Evolutionary conservation across 2,797 vertebrate genomes (phyloP).

Genomic region (Etheostoma nigrum): DNA sequence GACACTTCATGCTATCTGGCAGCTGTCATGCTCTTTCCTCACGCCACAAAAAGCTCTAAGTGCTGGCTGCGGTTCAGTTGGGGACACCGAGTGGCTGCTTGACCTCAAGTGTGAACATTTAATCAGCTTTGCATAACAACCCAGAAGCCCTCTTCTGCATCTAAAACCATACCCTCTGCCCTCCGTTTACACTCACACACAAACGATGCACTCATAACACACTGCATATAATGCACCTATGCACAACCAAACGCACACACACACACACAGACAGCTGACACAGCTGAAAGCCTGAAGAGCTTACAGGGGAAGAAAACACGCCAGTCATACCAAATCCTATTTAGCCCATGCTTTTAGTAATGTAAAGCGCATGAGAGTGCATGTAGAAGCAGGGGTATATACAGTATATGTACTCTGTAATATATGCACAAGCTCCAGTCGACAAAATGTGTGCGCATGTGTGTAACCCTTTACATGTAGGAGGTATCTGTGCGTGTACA

Average conservation of each 20-base stretch:
- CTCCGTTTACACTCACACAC: conserved; percentile 7
- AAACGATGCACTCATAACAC: conserved; percentile 14
- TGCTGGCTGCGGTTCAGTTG: conserved; percentile 41
- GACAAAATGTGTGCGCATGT: conserved; percentile 14
- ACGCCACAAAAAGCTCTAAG: conserved; percentile 10
- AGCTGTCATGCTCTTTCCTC: not conserved
- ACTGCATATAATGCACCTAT: conserved; percentile 15
- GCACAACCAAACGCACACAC: not conserved
- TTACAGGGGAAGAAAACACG: conserved; percentile 53
- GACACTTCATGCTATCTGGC: not conserved
- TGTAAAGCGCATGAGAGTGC: conserved; percentile 57
- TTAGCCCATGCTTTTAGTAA: conserved; percentile 68
- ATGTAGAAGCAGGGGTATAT: conserved; percentile 30
- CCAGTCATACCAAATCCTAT: conserved; percentile 50
- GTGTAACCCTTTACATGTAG: conserved; percentile 15
- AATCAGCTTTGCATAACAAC: conserved; percentile 63
- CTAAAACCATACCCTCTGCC: conserved; percentile 41
- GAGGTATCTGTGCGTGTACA: not conserved
- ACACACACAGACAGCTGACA: conserved; percentile 46
- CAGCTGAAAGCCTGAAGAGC: conserved; percentile 62
- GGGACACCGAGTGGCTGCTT: conserved; percentile 50
- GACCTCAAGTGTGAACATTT: conserved; percentile 61
- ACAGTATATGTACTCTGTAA: no score
- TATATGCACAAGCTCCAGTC: conserved; percentile 40
- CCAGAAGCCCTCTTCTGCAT: conserved; percentile 33